Base-by-base conservation (phyloP, 2,113 vertebrate genomes). In the Peromyscus leucopus region DNA sequence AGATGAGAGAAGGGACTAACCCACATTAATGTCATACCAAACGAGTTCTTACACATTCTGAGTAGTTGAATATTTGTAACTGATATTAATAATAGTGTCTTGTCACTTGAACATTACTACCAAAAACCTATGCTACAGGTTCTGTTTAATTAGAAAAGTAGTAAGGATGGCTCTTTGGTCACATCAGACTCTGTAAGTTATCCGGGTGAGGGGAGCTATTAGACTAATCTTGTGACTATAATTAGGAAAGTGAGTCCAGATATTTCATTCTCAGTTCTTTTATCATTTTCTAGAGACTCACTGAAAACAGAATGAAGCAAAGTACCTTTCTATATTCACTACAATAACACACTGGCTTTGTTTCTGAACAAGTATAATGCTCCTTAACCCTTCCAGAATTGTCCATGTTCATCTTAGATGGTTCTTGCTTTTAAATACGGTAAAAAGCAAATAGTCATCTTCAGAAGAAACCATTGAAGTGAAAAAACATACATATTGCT, bases 111-210 rank as follows among this genome's bases (percentile, higher is more conserved):
- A 57, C 90, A 91, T 33, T 71, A 72, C 21, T 89, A 87, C 46
- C 80, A 93, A 79, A 94, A 96, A 94, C n/a, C 24, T 92, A 86
- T 48, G n/a, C 24, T 94, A 61, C 93, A 87, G 82, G 42, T 92
- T 94, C 48, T 55, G 94, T 93, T 94, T 95, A 84, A 96, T 55
- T 87, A 96, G 26, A 67, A 90, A 95, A 92, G 46, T 91, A 86
- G 65, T 11, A 94, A 96, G 48, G 71, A 91, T 91, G 48, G 55
- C 59, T 97, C 95, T 94, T 97, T 98, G 92, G 96, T 97, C 90
- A 97, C 26, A n/a, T 95, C 11, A 92, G 89, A 67, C 82, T 95
- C 75, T 95, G 48, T 71, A 96, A 90, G 87, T 93, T 75, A 96
- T 63, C 80, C 36, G 91, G 89, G 42, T 80, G 12, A 95, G 39